phyloP scores from a whole-genome alignment of 2,797 vertebrate genomes.

The Toxotes lorentzi region DNA sequence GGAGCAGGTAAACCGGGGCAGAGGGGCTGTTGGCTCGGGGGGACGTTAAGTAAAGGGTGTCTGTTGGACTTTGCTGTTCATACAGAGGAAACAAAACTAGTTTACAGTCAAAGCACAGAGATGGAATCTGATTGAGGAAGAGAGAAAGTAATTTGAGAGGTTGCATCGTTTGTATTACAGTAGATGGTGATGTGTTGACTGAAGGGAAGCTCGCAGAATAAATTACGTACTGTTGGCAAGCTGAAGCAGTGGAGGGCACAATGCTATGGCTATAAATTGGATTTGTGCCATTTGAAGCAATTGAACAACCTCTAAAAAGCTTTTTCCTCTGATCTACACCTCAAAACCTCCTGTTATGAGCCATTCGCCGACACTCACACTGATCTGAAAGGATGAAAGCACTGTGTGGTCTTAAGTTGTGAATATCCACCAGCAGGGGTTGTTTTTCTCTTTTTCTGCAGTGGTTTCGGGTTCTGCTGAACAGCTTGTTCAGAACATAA shows the following conservation, averaged over 20 bases:
- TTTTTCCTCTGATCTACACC: constrained; percentile 35
- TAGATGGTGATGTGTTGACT: constrained; percentile 9
- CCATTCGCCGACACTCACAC: background rate
- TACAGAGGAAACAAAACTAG: background rate
- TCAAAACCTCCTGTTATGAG: constrained; percentile 6
- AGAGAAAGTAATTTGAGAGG: background rate
- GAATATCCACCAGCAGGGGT: background rate
- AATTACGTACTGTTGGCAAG: background rate
- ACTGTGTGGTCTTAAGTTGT: background rate
- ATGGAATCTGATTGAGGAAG: background rate
- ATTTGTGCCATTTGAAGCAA: constrained; percentile 28
- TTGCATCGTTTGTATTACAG: background rate
- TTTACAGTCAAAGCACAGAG: background rate
- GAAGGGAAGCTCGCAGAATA: background rate
- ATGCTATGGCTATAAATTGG: constrained; percentile 14
- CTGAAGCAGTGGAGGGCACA: constrained; percentile 9
- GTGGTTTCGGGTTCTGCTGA: constrained; percentile 23
- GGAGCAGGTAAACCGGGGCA: constrained; percentile 37
- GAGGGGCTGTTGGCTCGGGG: background rate
- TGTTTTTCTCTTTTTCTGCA: background rate
- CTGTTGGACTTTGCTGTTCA: background rate
- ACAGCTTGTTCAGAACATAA: constrained; percentile 21
- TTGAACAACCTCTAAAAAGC: constrained; percentile 31
- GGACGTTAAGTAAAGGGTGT: background rate
- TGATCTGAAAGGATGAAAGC: constrained; percentile 19